Base-by-base conservation (phyloP, 2,113 vertebrate genomes). In the Hystrix brachyura region DNA sequence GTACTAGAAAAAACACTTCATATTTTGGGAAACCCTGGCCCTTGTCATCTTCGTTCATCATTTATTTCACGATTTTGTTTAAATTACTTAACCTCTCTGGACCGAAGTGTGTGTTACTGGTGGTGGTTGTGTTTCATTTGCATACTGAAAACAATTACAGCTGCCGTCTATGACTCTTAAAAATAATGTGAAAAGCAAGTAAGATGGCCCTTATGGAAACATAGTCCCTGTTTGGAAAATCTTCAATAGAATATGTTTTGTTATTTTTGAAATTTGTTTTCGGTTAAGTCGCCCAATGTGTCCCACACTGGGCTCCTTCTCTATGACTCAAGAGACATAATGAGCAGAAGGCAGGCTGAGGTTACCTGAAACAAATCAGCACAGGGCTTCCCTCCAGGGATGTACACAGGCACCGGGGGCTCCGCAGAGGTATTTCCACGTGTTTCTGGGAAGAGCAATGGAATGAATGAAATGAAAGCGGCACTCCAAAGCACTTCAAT, bases 401-500 rank as follows among this genome's bases (percentile, higher is more conserved):
- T 34, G 3, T 11, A 79, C 59, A 25, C 7, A 72, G 57, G 12
- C 11, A 5, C 9, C 11, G 34, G n/a, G 23, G 32, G 48, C 34
- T 69, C 13, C 11, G 25, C 1, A 27, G 18, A n/a, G 79, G 11
- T 17, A 59, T 11, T 65, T 19, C 78, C 43, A 0, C 2, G 7
- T 0, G 43, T 59, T 69, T 97, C 91, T 82, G 0, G 3, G 94
- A 97, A 80, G 5, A 91, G 11, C 9, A 62, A 25, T 72, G 7
- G 19, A 57, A 9, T 4, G 65, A 81, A 48, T 80, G 9, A 17
- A 59, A 7, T 5, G 60, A 83, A 59, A 96, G 19, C 32, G 59
- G 7, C 59, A 82, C 8, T 79, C 89, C 85, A n/a, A 23, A 91
- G 3, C 86, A 74, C 4, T 81, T 95, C 65, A 84, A 55, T 65